Base-by-base conservation (phyloP, 2,888 invertebrate species). In the Yponomeuta plumbellus region DNA sequence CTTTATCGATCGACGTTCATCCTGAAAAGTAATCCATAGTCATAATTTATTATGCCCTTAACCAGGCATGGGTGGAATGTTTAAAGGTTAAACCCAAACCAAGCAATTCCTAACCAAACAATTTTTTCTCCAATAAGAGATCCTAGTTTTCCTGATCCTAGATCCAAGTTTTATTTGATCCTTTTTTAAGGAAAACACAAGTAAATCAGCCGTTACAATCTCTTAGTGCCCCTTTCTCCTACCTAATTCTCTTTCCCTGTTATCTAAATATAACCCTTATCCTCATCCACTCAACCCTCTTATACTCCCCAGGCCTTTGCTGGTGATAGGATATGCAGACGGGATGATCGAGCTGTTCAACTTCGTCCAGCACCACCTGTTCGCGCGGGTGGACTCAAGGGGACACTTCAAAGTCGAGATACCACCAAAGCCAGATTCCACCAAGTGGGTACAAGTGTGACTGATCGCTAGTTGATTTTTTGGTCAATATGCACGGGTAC, bases 281-380 rank as follows among this genome's bases (percentile, higher is more conserved):
- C 56, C 2, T 56, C 8, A 59, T 0, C 3, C 21, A 22, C 21
- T 21, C 5, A 59, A 59, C 3, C 21, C 59, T 22, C 21, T n/a
- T n/a, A n/a, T 58, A n/a, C 6, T 20, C 79, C 81, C 13, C 72
- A 93, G 93, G 70, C 79, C 85, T 52, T 52, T 52, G 0, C 83
- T 86, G 22, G 65, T 92, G 1, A 75, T 92, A 39, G 93, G 92
- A 21, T 92, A 88, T 72, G 74, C 75, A 0, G 85, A 89, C 70
- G 93, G 93, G 0, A 73, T 75, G 1, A 70, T 93, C 8, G 85
- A 88, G 69, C 72, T 92, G 66, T 78, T 85, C 67, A 83, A 93
- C 72, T 93, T 86, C 70, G 69, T 80, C 0, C 72, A 76, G n/a
- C 88, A 86, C 71, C 81, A 74, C 66, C 66, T 85, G 44, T 75